Base-by-base conservation (phyloP, 2,888 invertebrate species). In the Dasysyrphus albostriatus region DNA sequence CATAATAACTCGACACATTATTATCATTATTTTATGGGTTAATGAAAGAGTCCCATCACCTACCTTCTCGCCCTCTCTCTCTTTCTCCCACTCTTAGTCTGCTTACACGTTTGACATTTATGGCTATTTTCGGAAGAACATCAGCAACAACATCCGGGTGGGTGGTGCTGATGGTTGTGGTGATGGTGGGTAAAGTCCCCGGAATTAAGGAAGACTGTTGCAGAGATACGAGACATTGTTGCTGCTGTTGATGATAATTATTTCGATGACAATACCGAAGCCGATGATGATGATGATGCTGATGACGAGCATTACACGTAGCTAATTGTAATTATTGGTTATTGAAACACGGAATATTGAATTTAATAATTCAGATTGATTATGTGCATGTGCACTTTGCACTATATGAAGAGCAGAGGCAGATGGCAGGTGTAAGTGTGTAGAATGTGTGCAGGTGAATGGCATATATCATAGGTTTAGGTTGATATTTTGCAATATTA, bases 1-100 rank as follows among this genome's bases (percentile, higher is more conserved):
- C 77, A 77, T 77, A 82, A 85, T 74, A 82, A 77, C 32, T 58
- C 74, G 73, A 78, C 82, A 58, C 73, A 85, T 85, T 78, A 85
- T 85, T 78, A 85, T 74, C 85, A 82, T 82, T 77, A 78, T 82
- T 85, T 85, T 82, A 82, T 82, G 82, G 73, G 82, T 82, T 85
- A 85, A 82, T 85, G 77, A 82, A 74, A 74, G 56, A 56, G 63
- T 63, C 54, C 61, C n/a, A 16, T 8, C 42, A 0, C 16, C 10
- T 24, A 24, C n/a, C 24, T 14, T 9, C 4, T 6, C 16, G 2
- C 5, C 5, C 3, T 19, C 7, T 12, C 51, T 8, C 7, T 3
- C 14, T 14, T 6, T 14, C 14, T 29, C 19, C 2, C 0, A 3
- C 9, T 32, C 32, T 32, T n/a, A n/a, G n/a, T n/a, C 10, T 39